Evolutionary conservation across 2,113 vertebrate genomes (phyloP).

Genomic region (Eira barbara): DNA sequence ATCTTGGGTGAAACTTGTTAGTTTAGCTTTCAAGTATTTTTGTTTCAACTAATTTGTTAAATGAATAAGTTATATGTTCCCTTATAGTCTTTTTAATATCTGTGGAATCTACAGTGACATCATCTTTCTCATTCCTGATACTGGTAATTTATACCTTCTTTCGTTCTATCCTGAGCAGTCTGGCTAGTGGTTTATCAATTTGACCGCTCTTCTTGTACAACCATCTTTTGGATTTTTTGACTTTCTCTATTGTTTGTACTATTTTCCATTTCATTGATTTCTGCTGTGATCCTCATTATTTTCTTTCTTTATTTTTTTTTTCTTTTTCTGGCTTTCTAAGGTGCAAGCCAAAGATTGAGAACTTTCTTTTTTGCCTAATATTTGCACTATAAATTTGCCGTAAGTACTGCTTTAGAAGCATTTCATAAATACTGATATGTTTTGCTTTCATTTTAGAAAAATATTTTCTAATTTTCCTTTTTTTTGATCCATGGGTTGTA

Average conservation of each 20-base stretch:
- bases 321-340: background rate
- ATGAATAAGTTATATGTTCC: background rate
- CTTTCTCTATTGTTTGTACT: background rate
- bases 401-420: background rate
- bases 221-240: background rate
- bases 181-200: background rate
- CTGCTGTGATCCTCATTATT: background rate
- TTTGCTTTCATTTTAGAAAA: background rate
- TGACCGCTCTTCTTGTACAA: background rate
- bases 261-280: background rate
- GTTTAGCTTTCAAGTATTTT: constrained; percentile 25
- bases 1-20: background rate
- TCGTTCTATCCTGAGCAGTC: background rate
- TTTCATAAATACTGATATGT: background rate
- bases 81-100: background rate
- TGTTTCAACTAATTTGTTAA: background rate
- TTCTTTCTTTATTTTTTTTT: background rate
- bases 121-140: background rate
- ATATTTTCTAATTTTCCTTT: background rate
- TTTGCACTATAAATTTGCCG: background rate
- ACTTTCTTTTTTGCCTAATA: background rate
- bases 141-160: background rate
- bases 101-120: background rate
- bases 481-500: background rate
- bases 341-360: background rate